Percentiles rank a stretch among this genome's conserved stretches.
Conservation (phyloP, 2,888 invertebrate species). For the Archips xylosteana region DNA sequence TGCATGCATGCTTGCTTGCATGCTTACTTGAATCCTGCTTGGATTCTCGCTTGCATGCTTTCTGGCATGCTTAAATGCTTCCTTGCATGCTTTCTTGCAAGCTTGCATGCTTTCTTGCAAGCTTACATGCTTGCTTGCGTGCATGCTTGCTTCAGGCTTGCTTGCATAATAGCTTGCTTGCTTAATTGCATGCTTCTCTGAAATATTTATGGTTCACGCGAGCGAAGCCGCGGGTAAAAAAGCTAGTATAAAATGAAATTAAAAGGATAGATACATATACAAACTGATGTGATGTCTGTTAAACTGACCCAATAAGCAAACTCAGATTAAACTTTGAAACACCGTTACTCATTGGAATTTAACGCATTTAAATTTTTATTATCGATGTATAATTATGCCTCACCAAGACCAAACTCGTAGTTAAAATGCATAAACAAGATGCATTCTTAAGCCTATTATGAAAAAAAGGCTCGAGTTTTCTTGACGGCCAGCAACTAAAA, state of each 20-base stretch:
- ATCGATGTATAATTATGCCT: constrained; percentile 6
- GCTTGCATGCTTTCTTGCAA: too few relatives aligned
- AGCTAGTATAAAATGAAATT: neutral
- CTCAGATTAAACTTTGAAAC: neutral
- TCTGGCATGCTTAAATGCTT: too few relatives aligned
- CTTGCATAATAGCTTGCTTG: too few relatives aligned
- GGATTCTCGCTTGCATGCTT: too few relatives aligned
- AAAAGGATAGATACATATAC: neutral
- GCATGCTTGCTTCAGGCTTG: too few relatives aligned
- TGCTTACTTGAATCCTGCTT: too few relatives aligned
- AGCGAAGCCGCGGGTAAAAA: too few relatives aligned
- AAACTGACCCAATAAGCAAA: constrained; percentile 6
- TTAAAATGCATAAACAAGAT: constrained; percentile 19
- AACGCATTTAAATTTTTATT: constrained; percentile 4
- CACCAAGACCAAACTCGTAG: constrained; percentile 1
- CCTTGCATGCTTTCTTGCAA: too few relatives aligned
- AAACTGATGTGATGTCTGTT: neutral
- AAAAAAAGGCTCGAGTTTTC: neutral
- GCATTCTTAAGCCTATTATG: neutral
- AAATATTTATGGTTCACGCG: too few relatives aligned
- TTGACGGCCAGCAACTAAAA: neutral
- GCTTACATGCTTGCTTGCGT: too few relatives aligned
- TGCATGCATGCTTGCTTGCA: too few relatives aligned
- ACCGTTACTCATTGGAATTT: constrained; percentile 26
- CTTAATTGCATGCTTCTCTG: too few relatives aligned